A percentile compares a stretch with the other conserved stretches of the same genome.
These are phyloP conservation scores for Tinamus major DNA, from an alignment of 2,797 vertebrate genomes.

Conservation along the genomic window DNA sequence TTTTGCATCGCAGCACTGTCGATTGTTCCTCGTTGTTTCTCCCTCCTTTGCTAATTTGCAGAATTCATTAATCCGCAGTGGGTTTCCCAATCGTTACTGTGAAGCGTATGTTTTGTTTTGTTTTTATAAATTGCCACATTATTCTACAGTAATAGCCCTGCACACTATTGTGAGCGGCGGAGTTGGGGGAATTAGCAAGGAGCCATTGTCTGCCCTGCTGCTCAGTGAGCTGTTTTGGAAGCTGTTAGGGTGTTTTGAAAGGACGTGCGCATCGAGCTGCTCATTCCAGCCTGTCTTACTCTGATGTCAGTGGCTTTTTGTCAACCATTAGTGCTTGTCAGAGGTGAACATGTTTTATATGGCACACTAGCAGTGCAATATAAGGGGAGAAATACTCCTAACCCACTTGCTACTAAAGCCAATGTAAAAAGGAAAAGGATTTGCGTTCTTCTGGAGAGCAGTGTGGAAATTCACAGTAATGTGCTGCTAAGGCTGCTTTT, in stretches of 20 bases:
- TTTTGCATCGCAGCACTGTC: constrained; percentile 21
- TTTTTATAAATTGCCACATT: constrained; percentile 6
- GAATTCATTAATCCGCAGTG: constrained; percentile 54
- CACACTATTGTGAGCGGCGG: background rate
- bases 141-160: constrained; percentile 18
- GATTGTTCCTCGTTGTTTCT: constrained; percentile 33
- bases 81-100: constrained; percentile 28
- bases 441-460: background rate
- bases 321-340: background rate
- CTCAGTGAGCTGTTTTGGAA: constrained; percentile 43
- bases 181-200: constrained; percentile 44
- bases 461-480: background rate
- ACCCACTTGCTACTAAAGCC: constrained; percentile 7
- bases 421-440: background rate
- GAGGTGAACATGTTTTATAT: background rate
- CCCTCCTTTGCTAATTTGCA: constrained; percentile 53
- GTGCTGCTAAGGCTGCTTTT: background rate
- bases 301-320: background rate
- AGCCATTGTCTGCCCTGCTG: constrained; percentile 28
- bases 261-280: background rate
- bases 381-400: background rate
- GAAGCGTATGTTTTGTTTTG: constrained; percentile 32
- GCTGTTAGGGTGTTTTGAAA: constrained; percentile 39
- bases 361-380: background rate
- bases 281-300: background rate